phyloP scores from a whole-genome alignment of 2,113 vertebrate species.

The Furnarius figulus region DNA sequence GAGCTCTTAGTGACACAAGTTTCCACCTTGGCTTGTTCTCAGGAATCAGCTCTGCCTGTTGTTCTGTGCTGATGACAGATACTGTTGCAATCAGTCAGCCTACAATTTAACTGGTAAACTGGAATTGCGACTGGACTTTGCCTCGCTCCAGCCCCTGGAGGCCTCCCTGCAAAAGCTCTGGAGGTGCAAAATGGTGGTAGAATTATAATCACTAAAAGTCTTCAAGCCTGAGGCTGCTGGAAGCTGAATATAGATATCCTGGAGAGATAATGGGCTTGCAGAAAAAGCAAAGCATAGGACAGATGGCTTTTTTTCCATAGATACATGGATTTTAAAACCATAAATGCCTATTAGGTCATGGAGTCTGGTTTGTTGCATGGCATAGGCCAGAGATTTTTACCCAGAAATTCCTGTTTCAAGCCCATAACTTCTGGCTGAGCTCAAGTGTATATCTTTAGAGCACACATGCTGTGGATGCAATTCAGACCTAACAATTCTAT shows the following conservation, averaged over 20 bases:
- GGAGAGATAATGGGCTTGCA: conserved; percentile 14
- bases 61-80: neutral
- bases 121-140: neutral
- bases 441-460: neutral
- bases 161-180: neutral
- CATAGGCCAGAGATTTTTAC: neutral
- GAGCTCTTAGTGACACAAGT: neutral
- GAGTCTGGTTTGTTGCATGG: neutral
- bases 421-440: neutral
- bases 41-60: neutral
- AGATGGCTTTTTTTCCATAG: neutral
- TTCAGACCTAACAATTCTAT: conserved; percentile 15
- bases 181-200: conserved; percentile 2
- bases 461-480: conserved; percentile 5
- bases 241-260: neutral
- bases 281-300: neutral
- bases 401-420: neutral
- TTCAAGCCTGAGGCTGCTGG: neutral
- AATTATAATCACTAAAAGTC: neutral
- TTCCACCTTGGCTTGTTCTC: neutral
- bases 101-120: neutral
- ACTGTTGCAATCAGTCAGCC: neutral
- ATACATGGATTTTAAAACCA: neutral
- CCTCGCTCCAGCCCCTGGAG: neutral
- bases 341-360: neutral